Base-by-base conservation (phyloP, 2,888 invertebrate species). In the Isotomurus palustris region DNA sequence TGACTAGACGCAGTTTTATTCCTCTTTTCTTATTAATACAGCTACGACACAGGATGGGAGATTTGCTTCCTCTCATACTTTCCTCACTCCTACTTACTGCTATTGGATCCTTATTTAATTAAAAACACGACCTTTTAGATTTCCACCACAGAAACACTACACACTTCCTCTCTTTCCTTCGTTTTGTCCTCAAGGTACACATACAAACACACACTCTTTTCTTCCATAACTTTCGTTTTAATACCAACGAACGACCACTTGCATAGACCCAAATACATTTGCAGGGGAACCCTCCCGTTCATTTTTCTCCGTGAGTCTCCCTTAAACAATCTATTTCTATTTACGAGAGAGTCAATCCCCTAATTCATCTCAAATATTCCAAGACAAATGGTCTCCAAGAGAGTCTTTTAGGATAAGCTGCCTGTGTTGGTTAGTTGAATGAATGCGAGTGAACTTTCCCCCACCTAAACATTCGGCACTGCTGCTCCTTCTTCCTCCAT, bases 31-130 rank as follows among this genome's bases (percentile, higher is more conserved):
- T 25, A 47, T 49, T 29, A 47, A 47, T 14, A 32, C 8, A 32
- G 14, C 32, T 47, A 17, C 28, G 6, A 4, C 28, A 22, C 22
- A 38, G 19, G 52, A 12, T 10, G 29, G 19, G 21, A n/a, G 21
- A 22, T 17, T 5, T 22, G 8, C 41, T 41, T 35, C 17, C 35
- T 45, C 32, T 44, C 35, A 29, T 44, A 32, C 21, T 25, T 19
- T 44, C 8, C 43, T 43, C 29, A 19, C 14, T 12, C 28, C 22
- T 47, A 52, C 41, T 44, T 52, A 58, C 32, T 58, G 41, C 52
- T 53, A 58, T 58, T 58, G 62, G 62, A 62, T 62, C 56, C 59
- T 62, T 62, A 62, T 62, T 62, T 62, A 62, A 62, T 62, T 62
- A 62, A 62, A 62, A 62, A 56, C 50, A 50, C 38, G 38, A 38